Evolutionary conservation across 1,140 invertebrate genomes (phyloP), one percentile per base, ranked within the genome.

Genomic region (Neuroterus valhalla): DNA sequence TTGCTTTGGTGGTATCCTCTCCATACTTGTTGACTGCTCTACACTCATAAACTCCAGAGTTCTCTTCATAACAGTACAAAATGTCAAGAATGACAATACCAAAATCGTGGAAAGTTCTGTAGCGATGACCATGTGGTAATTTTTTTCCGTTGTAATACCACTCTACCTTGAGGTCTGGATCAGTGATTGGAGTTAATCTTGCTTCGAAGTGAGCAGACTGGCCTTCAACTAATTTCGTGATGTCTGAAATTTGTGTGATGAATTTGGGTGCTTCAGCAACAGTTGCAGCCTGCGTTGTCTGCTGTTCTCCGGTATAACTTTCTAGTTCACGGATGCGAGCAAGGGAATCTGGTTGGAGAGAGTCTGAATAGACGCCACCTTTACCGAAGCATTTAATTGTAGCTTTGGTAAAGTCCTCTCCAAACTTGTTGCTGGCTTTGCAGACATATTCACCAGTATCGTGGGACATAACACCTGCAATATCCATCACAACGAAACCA

Each of bases 11-110:
- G 1, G 93, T 92, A 87, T 98, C 97, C 84, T 94, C 92, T n/a
- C 97, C 97, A 73, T 96, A 93, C 87, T 97, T 96, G 84, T 99
- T 99, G 14, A 94, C 94, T 19, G 98, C 97, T 78, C 96, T 92
- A 85, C 96, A 97, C 91, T 98, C 96, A 84, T 97, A 98, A 19
- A 94, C 93, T 42, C 98, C 98, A 66, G 96, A 97, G 88, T 99
- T 98, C 91, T 99, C 97, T 89, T 97, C 96, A 85, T 98, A 99
- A 81, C 97, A 98, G 86, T 98, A 99, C 1, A 99, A 90, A 75
- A 99, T 98, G 83, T 99, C 98, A 73, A 99, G 91, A 81, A 98
- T 97, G 42, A 99, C 98, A 85, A 98, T 97, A 74, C 95, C 97
- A 90, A 99, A 99, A 86, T 99, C 98, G 86, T 99, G 97, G 94